Evolutionary conservation across 2,888 invertebrate species (phyloP).

Genomic region (Bruchidius siliquastri): DNA sequence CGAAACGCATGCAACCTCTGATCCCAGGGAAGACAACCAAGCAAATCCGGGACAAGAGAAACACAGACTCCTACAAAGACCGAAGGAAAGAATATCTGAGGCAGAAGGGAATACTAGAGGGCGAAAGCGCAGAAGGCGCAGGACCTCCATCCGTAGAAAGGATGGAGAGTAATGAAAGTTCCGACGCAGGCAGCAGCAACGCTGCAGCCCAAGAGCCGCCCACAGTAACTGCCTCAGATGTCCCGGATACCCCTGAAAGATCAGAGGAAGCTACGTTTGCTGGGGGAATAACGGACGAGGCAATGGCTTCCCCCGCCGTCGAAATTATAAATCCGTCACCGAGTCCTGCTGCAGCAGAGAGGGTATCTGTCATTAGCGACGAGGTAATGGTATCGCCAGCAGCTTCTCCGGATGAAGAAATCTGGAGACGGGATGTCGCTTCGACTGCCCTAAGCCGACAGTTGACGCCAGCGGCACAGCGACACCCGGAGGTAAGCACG

Average conservation of each 20-base stretch:
- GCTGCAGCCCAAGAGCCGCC: background rate
- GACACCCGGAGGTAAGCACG: background rate
- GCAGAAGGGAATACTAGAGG: too few relatives aligned
- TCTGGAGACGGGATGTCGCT: background rate
- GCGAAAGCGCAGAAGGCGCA: background rate
- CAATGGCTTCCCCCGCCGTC: background rate
- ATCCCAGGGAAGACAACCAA: background rate
- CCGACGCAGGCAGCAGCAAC: background rate
- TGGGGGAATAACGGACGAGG: background rate
- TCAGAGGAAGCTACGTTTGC: background rate
- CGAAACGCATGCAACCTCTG: background rate
- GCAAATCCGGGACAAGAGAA: constrained; percentile 1
- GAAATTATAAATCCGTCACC: background rate
- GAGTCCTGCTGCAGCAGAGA: background rate
- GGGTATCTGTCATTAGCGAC: background rate
- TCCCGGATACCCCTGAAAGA: background rate
- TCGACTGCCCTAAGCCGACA: background rate
- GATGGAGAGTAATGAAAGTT: too few relatives aligned
- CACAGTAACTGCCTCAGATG: background rate
- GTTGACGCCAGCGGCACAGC: background rate
- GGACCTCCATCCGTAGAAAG: too few relatives aligned
- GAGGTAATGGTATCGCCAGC: background rate
- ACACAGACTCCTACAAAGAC: background rate
- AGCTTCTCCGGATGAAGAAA: background rate
- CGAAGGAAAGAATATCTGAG: background rate